Evolutionary conservation across 2,797 vertebrate genomes (phyloP).

Genomic region (Xenentodon cancila): DNA sequence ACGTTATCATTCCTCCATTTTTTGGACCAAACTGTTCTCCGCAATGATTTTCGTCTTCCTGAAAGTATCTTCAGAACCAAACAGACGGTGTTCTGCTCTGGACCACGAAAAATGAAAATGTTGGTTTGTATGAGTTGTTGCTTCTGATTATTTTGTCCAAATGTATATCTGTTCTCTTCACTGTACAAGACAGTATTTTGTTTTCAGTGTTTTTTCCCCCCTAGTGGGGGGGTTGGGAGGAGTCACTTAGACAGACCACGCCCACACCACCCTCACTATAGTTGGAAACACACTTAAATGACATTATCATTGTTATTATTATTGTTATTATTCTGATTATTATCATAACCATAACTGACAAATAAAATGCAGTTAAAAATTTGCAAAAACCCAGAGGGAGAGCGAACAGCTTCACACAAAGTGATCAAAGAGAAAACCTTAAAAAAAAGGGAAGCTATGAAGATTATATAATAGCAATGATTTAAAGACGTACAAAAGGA

Average conservation of each 20-base stretch:
- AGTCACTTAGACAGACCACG: slow-evolving; percentile 42
- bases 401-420: slow-evolving; percentile 60
- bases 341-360: slow-evolving; percentile 58
- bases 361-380: slow-evolving; percentile 68
- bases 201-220: slow-evolving; percentile 76
- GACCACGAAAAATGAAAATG: slow-evolving; percentile 9
- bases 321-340: slow-evolving; percentile 50
- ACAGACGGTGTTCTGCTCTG: slow-evolving; percentile 36
- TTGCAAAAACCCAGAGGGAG: slow-evolving; percentile 66
- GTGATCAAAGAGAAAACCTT: slow-evolving; percentile 58
- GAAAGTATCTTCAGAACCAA: slow-evolving; percentile 58
- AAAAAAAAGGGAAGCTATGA: slow-evolving; percentile 61
- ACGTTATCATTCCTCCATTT: no score
- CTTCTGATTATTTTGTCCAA: background rate
- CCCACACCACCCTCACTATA: slow-evolving; percentile 52
- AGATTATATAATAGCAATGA: slow-evolving; percentile 72
- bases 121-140: slow-evolving; percentile 16
- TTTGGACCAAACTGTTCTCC: slow-evolving; percentile 32
- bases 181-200: slow-evolving; percentile 72
- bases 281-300: slow-evolving; percentile 57
- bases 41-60: slow-evolving; percentile 65
- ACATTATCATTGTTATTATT: slow-evolving; percentile 55
- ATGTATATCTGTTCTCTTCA: slow-evolving; percentile 34
- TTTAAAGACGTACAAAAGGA: slow-evolving; percentile 74
- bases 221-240: slow-evolving; percentile 61